Percentiles rank a stretch among this genome's conserved stretches.
Evolutionary conservation across 2,797 vertebrate genomes (phyloP).

Genomic region (Muscicapa comitata): DNA sequence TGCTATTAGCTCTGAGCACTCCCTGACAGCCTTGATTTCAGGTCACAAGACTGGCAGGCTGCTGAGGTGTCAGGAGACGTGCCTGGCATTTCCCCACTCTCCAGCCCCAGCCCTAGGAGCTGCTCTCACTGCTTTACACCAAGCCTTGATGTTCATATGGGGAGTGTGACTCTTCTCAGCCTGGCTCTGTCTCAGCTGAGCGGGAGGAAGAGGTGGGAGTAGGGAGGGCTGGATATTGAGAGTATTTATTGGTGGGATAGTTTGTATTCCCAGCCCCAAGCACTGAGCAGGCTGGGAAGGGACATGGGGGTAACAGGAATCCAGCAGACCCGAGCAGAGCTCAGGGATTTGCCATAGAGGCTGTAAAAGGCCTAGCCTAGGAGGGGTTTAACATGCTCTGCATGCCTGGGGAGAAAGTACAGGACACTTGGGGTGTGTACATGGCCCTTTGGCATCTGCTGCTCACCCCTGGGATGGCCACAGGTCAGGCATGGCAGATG

Average conservation of each 20-base stretch:
- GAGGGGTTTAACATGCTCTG: not conserved
- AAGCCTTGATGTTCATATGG: not conserved
- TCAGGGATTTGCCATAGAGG: not conserved
- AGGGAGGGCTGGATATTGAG: not conserved
- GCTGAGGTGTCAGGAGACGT: not conserved
- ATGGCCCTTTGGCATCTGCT: not conserved
- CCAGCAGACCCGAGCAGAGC: not conserved
- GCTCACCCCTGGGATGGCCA: not conserved
- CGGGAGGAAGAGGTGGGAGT: not conserved
- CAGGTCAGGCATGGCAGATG: not conserved
- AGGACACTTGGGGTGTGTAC: not conserved
- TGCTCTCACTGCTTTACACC: not conserved
- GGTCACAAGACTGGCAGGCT: not conserved
- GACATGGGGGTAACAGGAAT: not conserved
- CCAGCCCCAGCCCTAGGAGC: not conserved
- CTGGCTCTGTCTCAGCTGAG: not conserved
- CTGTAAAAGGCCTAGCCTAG: not conserved
- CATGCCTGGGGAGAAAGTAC: not conserved
- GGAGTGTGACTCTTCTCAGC: not conserved
- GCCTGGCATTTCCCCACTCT: not conserved
- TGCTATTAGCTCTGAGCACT: not conserved
- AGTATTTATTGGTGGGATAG: not conserved
- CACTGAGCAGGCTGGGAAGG: not conserved
- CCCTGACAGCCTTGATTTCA: constrained; percentile 1
- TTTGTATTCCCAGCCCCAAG: not conserved